Base-by-base conservation (phyloP, 2,888 invertebrate genomes). In the Ischnus inquisitorius region DNA sequence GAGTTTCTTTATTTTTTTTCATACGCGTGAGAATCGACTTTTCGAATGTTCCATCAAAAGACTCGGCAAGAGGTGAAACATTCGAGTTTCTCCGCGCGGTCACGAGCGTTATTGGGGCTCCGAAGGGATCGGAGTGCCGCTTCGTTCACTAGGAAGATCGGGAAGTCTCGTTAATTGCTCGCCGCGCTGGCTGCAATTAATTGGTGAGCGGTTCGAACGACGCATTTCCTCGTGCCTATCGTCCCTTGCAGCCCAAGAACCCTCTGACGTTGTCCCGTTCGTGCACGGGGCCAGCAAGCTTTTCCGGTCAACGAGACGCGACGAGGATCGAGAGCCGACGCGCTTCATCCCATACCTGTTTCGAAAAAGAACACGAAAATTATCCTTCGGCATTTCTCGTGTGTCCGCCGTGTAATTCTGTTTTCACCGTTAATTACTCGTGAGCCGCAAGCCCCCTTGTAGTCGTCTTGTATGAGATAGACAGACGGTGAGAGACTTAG, bases 351-450 rank as follows among this genome's bases (percentile, higher is more conserved):
- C 43, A 48, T 57, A 28, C 67, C 54, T 46, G 54, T 74, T 74
- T 14, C 3, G 46, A 67, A n/a, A 41, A 22, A 72, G 43, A 22
- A 60, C 16, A 75, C 57, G 67, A 76, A 80, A 77, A 74, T n/a
- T 34, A 64, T 74, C 72, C 25, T 34, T 48, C 48, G 68, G 54
- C 34, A 54, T 41, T 39, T 71, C 60, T 60, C 60, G 65, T 43
- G 54, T 57, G 34, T 46, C 64, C 65, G 16, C 46, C 54, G 60
- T 48, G n/a, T 60, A 67, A 43, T 22, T 60, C 77, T 57, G 64
- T 84, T 83, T 86, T 82, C 82, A 79, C 84, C 83, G 82, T 84
- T 88, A 87, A 85, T 86, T 88, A 89, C 84, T 82, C 78, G 46
- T 60, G 71, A 71, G 82, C 67, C 77, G 64, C 68, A 78, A 84